Evolutionary conservation across 2,113 vertebrate species (phyloP), one percentile per base, ranked within the genome.

Genomic region (Collichthys lucidus): DNA sequence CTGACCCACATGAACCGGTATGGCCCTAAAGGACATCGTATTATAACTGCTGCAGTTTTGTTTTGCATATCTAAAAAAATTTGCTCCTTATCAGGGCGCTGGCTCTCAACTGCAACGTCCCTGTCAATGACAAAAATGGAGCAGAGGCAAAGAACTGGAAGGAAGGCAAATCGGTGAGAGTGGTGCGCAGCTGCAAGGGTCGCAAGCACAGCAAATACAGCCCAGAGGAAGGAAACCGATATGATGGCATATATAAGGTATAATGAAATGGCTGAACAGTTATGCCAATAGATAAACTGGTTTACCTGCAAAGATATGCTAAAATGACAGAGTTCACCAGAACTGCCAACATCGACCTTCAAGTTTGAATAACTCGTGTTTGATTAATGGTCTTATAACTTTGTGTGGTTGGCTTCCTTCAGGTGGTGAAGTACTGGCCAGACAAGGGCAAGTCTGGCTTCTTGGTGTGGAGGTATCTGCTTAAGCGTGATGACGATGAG

Each of bases 1-100:
- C 97, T 99, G 50, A 99, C 97, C 84, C 98, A 99, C 77, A 99
- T 98, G 96, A 99, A 99, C 95, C 95, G 98, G 98, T 99, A 86
- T 31, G 83, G 20, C 6, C 0, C 3, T 12, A 1, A 50, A 44
- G 16, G 24, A n/a, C 16, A 10, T n/a, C 0, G 1, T 3, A 26
- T 35, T 20, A 15, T 22, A 55, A 62, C 14, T 62, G 2, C 17
- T 22, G 19, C 0, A 19, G 35, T 17, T 56, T 56, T 31, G 12
- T 56, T 81, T 15, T 71, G 5, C 12, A 29, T 22, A 19, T 77
- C 1, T 55, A 44, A 74, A n/a, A n/a, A 69, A 1, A 0, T 63
- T 5, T 77, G 14, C 35, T 49, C 22, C 15, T n/a, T 17, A 56
- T 3, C 84, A 98, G 98, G 83, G 98, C 98, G 0, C 90, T 99